Percentiles rank a stretch among this genome's conserved stretches.
Evolutionary conservation across 2,888 invertebrate species (phyloP).

Genomic region (Mantis religiosa): DNA sequence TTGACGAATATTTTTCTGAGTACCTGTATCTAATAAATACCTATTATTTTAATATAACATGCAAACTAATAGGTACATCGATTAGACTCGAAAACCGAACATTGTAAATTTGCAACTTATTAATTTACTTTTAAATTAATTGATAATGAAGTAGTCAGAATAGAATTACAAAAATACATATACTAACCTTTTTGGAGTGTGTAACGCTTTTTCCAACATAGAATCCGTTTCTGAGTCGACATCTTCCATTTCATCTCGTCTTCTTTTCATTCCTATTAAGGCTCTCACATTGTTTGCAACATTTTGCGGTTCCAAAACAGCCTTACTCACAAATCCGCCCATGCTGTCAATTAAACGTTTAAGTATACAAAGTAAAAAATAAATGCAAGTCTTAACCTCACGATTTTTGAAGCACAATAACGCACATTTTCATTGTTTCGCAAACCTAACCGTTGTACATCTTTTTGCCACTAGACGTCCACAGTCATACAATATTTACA

Average conservation of each 20-base stretch:
- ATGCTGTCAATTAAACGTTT: background rate
- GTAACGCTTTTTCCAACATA: conserved; percentile 53
- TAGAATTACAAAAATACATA: background rate
- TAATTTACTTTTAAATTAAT: no score
- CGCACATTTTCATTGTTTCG: background rate
- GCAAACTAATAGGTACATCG: conserved; percentile 8
- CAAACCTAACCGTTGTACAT: background rate
- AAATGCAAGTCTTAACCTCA: background rate
- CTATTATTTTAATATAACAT: no score
- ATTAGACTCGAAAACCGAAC: no score
- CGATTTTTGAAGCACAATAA: background rate
- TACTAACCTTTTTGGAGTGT: conserved; percentile 61
- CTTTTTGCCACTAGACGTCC: background rate
- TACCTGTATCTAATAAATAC: background rate
- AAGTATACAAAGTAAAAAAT: background rate
- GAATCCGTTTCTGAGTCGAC: conserved; percentile 48
- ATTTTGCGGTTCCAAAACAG: background rate
- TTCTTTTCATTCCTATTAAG: conserved; percentile 28
- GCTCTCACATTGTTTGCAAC: conserved; percentile 18
- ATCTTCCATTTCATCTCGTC: conserved; percentile 37
- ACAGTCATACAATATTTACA: background rate
- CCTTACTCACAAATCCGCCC: background rate
- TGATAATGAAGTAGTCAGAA: no score
- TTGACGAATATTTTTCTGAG: no score
- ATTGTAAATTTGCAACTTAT: background rate